Evolutionary conservation across 37 sponge, comb jelly and placozoan genomes (phyloP).

Genomic region (Halichondria panicea): DNA sequence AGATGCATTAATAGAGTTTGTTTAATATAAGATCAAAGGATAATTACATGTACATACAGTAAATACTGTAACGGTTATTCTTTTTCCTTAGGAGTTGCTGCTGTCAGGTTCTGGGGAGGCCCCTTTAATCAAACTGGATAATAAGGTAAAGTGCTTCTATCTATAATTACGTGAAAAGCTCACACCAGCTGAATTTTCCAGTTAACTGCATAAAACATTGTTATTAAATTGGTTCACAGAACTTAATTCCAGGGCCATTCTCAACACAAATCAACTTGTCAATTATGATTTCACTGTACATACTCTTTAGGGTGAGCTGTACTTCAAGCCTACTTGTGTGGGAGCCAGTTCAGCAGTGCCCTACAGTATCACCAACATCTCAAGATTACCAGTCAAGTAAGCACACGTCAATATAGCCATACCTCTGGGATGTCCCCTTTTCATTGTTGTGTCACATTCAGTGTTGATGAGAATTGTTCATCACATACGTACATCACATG

Average conservation of each 20-base stretch:
- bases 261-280: background rate
- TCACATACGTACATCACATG: background rate
- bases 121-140: constrained; percentile 57
- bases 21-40: no score
- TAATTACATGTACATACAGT: background rate
- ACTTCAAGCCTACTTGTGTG: constrained; percentile 78
- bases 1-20: no score
- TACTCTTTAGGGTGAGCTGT: constrained; percentile 52
- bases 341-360: constrained; percentile 45
- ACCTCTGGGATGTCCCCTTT: no score
- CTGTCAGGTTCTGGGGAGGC: constrained; percentile 60
- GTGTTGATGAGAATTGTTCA: no score
- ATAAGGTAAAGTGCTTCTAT: constrained; percentile 49
- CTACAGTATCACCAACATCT: constrained; percentile 55
- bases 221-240: background rate
- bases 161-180: no score
- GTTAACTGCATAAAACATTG: background rate
- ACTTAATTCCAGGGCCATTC: no score
- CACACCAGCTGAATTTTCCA: no score
- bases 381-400: constrained; percentile 66
- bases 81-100: constrained; percentile 45
- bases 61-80: background rate
- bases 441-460: no score
- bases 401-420: no score
- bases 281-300: background rate